Percentiles rank a stretch among this genome's conserved stretches.
Evolutionary conservation across 2,888 invertebrate genomes (phyloP).

Genomic region (Linnaemya tessellans): DNA sequence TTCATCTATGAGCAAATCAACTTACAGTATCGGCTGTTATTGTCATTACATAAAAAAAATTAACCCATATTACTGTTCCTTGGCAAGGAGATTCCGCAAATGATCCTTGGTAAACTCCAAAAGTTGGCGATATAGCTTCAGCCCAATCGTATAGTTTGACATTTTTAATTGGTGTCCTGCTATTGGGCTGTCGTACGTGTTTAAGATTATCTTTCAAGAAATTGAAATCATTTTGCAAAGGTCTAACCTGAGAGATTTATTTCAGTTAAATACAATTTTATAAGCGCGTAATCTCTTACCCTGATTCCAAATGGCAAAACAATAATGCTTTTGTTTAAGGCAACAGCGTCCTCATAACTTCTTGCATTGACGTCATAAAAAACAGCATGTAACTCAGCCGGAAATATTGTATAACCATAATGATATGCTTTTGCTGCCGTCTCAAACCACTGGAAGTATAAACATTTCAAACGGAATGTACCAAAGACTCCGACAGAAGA

Average conservation of each 20-base stretch:
- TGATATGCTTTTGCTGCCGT: background rate
- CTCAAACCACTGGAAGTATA: conserved; percentile 42
- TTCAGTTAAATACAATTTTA: background rate
- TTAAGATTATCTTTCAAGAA: conserved; percentile 6
- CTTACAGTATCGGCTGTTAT: conserved; percentile 28
- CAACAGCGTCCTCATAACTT: background rate
- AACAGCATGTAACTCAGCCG: background rate
- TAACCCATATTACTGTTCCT: conserved; percentile 4
- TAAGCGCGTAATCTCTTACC: background rate
- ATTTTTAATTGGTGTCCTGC: background rate
- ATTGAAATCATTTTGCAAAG: background rate
- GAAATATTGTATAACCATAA: conserved; percentile 18
- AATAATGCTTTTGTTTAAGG: background rate
- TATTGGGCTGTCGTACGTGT: background rate
- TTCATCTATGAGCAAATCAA: background rate
- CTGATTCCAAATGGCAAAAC: conserved; percentile 2
- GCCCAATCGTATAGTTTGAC: background rate
- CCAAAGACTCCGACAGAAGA: background rate
- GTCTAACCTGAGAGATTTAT: background rate
- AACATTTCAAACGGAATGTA: conserved; percentile 11
- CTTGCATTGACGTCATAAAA: conserved; percentile 3
- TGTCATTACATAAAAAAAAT: background rate
- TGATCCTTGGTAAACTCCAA: conserved; percentile 11
- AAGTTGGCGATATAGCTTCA: background rate
- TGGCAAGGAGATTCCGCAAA: background rate